Conservation (phyloP, 2,888 invertebrate genomes). For the Drosophila borborema region DNA sequence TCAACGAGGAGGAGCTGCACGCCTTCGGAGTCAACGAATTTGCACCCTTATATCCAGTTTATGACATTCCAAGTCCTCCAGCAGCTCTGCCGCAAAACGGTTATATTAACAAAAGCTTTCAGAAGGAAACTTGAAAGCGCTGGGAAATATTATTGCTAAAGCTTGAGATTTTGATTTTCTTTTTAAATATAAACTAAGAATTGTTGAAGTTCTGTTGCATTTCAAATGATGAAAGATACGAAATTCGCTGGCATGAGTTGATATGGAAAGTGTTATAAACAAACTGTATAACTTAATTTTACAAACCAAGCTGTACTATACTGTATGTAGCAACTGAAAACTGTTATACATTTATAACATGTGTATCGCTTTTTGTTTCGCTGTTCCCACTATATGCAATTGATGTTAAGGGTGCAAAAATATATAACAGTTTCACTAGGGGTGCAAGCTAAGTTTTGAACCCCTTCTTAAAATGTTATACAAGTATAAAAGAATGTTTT, state of each 20-base stretch:
- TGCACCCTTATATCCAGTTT: constrained; percentile 84
- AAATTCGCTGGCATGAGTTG: not conserved
- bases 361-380: not conserved
- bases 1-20: constrained; percentile 79
- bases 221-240: not conserved
- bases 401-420: not conserved
- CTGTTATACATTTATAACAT: no score
- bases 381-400: not conserved
- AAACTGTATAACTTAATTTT: not conserved
- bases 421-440: not conserved
- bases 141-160: not conserved
- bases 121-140: constrained; percentile 45
- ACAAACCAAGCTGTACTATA: no score
- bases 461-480: not conserved
- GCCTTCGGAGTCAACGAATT: constrained; percentile 77
- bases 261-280: not conserved
- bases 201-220: not conserved
- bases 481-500: not conserved
- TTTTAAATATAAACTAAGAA: constrained; percentile 3
- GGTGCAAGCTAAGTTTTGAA: not conserved
- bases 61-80: constrained; percentile 69
- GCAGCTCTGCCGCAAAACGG: constrained; percentile 46
- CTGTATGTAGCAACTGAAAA: not conserved
- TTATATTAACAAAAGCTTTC: constrained; percentile 64
- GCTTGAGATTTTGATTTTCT: constrained; percentile 10